Conservation (phyloP, 2,113 vertebrate genomes). For the Ophthalmolycus amberensis region DNA sequence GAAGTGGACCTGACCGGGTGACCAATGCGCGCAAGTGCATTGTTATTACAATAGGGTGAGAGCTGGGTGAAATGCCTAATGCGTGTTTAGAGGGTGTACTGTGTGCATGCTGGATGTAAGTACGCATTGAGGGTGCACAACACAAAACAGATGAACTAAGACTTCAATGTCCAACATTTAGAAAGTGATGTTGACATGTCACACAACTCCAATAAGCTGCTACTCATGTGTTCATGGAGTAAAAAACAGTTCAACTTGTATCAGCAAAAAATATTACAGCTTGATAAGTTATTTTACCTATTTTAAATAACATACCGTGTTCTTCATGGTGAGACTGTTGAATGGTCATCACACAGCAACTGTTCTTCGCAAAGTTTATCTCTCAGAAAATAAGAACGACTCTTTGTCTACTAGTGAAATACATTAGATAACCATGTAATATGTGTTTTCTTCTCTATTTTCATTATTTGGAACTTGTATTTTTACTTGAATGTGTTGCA, state of each 20-base stretch:
- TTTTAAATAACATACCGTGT: background rate
- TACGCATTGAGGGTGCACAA: background rate
- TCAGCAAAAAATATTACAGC: background rate
- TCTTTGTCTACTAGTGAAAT: background rate
- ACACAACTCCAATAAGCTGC: background rate
- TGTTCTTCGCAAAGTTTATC: background rate
- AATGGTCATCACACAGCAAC: background rate
- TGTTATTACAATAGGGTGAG: slow-evolving; percentile 66
- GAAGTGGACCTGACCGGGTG: slow-evolving; percentile 67
- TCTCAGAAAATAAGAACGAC: background rate
- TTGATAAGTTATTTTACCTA: background rate
- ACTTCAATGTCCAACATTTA: background rate
- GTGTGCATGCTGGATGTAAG: background rate
- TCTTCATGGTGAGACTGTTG: background rate
- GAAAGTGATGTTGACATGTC: background rate
- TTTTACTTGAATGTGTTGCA: background rate
- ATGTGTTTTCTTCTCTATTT: background rate
- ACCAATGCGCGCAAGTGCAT: slow-evolving; percentile 64
- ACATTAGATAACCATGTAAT: too few relatives aligned
- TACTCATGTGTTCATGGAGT: background rate
- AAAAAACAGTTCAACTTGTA: too few relatives aligned
- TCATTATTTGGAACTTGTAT: background rate
- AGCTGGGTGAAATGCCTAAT: slow-evolving; percentile 52
- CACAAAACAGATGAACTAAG: background rate
- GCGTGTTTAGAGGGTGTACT: slow-evolving; percentile 24